phyloP scores from a whole-genome alignment of 1,140 invertebrate genomes.

The Hestina assimilis region DNA sequence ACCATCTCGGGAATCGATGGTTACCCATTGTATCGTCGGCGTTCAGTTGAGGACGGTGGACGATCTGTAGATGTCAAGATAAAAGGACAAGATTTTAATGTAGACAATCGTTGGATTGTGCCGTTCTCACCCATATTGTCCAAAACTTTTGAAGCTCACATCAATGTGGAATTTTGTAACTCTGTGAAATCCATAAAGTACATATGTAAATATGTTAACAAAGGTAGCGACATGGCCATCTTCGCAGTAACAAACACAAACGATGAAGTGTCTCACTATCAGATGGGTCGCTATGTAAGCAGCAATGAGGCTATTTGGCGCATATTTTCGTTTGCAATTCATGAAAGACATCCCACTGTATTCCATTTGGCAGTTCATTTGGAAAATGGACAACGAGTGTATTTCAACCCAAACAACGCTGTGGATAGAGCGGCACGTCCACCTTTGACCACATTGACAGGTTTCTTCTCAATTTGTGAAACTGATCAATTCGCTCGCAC shows the following conservation, averaged over 20 bases:
- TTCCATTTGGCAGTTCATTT: too few relatives aligned
- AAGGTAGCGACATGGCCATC: too few relatives aligned
- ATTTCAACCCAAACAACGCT: too few relatives aligned
- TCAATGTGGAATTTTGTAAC: slow-evolving; percentile 17
- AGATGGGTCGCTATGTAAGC: too few relatives aligned
- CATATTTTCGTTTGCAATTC: too few relatives aligned
- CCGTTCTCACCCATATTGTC: slow-evolving; percentile 5
- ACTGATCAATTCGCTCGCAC: slow-evolving; percentile 22
- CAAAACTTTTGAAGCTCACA: slow-evolving; percentile 10
- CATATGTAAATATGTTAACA: too few relatives aligned
- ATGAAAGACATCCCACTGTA: too few relatives aligned
- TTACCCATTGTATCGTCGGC: slow-evolving; percentile 23
- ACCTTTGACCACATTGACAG: slow-evolving; percentile 29
- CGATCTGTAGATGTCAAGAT: slow-evolving; percentile 22
- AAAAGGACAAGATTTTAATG: slow-evolving; percentile 19
- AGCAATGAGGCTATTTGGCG: too few relatives aligned
- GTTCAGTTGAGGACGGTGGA: slow-evolving; percentile 22
- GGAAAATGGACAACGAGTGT: too few relatives aligned
- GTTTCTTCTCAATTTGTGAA: slow-evolving; percentile 32
- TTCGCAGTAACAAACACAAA: too few relatives aligned
- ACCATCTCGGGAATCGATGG: slow-evolving; percentile 23
- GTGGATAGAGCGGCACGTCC: slow-evolving; percentile 26
- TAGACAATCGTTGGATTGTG: slow-evolving; percentile 25
- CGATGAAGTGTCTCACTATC: too few relatives aligned
- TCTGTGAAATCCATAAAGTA: too few relatives aligned